Evolutionary conservation across 2,113 vertebrate genomes (phyloP).

Genomic region (Siniperca chuatsi): DNA sequence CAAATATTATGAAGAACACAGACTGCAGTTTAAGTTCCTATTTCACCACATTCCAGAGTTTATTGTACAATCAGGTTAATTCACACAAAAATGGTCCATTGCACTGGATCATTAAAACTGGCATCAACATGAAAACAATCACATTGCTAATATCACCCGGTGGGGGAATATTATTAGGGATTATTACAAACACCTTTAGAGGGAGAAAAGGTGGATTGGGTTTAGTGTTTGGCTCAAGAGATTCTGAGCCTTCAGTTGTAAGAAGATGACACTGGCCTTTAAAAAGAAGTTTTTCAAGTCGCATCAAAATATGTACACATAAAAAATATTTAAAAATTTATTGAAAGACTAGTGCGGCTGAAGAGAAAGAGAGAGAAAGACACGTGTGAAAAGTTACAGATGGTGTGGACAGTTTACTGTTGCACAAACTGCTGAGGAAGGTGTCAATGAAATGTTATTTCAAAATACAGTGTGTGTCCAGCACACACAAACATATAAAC

Average conservation of each 20-base stretch:
- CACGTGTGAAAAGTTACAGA: conserved; percentile 42
- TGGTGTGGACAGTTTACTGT: conserved; percentile 25
- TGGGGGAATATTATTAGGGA: conserved; percentile 27
- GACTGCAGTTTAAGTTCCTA: neutral
- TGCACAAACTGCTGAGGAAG: conserved; percentile 31
- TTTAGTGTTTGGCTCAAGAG: conserved; percentile 44
- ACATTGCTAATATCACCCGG: conserved; percentile 60
- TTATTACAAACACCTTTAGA: conserved; percentile 67
- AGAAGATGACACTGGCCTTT: conserved; percentile 63
- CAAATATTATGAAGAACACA: conserved; percentile 8
- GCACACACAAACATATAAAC: conserved; percentile 71
- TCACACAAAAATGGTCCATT: conserved; percentile 65
- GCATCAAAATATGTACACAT: conserved; percentile 80
- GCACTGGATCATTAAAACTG: conserved; percentile 58
- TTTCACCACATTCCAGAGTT: conserved; percentile 70
- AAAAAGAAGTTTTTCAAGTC: conserved; percentile 69
- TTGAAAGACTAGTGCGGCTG: conserved; percentile 68
- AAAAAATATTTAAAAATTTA: conserved; percentile 77
- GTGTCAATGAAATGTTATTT: conserved; percentile 19
- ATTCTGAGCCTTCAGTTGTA: conserved; percentile 47
- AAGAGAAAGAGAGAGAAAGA: conserved; percentile 36
- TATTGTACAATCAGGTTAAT: conserved; percentile 78
- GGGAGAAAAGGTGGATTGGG: conserved; percentile 38
- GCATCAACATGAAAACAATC: conserved; percentile 65
- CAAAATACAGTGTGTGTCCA: conserved; percentile 70